A percentile compares a stretch with the other conserved stretches of the same genome.
These are phyloP conservation scores for Lasioglossum malachurum DNA, from an alignment of 2,888 invertebrate genomes.

Conservation along the genomic window DNA sequence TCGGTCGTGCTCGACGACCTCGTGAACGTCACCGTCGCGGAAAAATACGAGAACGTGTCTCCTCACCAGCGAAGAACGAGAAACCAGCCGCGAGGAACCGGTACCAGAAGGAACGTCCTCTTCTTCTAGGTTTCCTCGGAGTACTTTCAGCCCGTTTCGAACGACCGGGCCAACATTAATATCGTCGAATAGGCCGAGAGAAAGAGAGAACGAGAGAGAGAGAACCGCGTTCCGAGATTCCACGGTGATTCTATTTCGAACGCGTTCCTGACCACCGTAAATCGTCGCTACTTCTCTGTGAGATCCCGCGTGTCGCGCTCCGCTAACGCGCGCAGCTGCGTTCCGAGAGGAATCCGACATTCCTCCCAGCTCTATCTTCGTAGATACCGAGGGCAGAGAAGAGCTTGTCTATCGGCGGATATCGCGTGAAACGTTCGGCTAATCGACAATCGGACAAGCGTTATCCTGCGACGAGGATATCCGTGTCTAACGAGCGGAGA, in stretches of 20 bases:
- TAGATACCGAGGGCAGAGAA: conserved; percentile 17
- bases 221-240: conserved; percentile 35
- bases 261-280: conserved; percentile 53
- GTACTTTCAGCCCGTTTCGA: background rate
- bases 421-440: conserved; percentile 19
- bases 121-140: background rate
- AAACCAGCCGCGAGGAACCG: background rate
- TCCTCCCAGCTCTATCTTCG: conserved; percentile 19
- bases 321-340: conserved; percentile 35
- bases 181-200: conserved; percentile 27
- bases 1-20: conserved; percentile 42
- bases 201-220: background rate
- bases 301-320: background rate
- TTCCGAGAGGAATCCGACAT: conserved; percentile 51
- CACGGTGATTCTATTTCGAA: conserved; percentile 52
- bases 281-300: conserved; percentile 29
- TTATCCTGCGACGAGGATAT: conserved; percentile 10
- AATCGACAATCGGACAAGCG: conserved; percentile 33
- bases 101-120: background rate
- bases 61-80: background rate
- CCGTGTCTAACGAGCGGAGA: conserved; percentile 43
- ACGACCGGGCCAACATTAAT: conserved; percentile 30
- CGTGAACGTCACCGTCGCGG: conserved; percentile 32
- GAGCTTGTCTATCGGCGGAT: background rate
- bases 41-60: conserved; percentile 42